Conservation (phyloP, 2,113 vertebrate genomes). For the Oryzias melastigma region DNA sequence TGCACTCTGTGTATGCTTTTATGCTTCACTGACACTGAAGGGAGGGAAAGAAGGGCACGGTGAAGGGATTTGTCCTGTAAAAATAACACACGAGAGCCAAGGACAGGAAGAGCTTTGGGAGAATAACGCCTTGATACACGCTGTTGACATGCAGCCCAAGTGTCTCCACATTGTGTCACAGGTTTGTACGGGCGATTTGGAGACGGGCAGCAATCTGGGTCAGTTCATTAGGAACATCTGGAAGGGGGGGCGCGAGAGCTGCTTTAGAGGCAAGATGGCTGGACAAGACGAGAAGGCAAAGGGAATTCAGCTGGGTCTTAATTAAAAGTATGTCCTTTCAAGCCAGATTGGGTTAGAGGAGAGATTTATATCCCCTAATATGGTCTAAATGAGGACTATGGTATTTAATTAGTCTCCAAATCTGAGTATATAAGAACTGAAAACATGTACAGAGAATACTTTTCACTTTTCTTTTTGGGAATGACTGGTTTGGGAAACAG, state of each 20-base stretch:
- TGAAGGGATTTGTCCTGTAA: slow-evolving; percentile 58
- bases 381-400: slow-evolving; percentile 41
- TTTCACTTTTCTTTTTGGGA: too few relatives aligned
- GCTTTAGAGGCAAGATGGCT: slow-evolving; percentile 46
- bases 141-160: slow-evolving; percentile 64
- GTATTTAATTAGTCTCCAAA: slow-evolving; percentile 40
- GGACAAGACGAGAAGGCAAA: slow-evolving; percentile 37
- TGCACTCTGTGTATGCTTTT: slow-evolving; percentile 58
- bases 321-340: slow-evolving; percentile 61
- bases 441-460: too few relatives aligned
- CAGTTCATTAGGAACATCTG: slow-evolving; percentile 68
- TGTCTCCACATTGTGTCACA: slow-evolving; percentile 63
- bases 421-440: slow-evolving; percentile 9
- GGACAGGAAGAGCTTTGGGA: slow-evolving; percentile 62
- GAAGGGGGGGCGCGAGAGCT: slow-evolving; percentile 35
- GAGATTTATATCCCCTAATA: slow-evolving; percentile 31
- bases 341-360: slow-evolving; percentile 44
- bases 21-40: slow-evolving; percentile 56
- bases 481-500: too few relatives aligned
- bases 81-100: slow-evolving; percentile 63
- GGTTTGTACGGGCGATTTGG: slow-evolving; percentile 59
- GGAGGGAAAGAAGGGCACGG: slow-evolving; percentile 21
- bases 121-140: slow-evolving; percentile 58
- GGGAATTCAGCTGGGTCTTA: slow-evolving; percentile 65
- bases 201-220: slow-evolving; percentile 70